These are phyloP conservation scores for Agonopterix subpropinquella DNA, from an alignment of 2,888 invertebrate species.

Conservation along the genomic window DNA sequence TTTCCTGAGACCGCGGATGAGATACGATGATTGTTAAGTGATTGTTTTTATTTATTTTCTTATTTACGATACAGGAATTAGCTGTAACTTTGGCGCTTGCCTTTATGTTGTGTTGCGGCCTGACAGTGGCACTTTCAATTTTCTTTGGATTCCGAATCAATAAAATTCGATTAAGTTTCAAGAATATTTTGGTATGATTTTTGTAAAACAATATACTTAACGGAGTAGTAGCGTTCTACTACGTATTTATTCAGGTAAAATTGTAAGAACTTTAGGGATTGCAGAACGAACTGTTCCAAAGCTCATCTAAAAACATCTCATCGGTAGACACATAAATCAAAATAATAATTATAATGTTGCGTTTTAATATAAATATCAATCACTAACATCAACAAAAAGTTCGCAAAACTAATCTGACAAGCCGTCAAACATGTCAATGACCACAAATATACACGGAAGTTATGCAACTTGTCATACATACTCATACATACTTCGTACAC, in stretches of 20 bases:
- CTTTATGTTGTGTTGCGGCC: not conserved
- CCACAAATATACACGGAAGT: slow-evolving; percentile 29
- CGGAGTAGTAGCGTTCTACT: no score
- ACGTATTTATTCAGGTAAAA: no score
- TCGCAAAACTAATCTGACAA: slow-evolving; percentile 26
- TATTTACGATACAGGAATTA: slow-evolving; percentile 19
- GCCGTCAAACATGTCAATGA: slow-evolving; percentile 23
- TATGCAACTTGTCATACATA: slow-evolving; percentile 15
- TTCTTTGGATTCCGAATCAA: not conserved
- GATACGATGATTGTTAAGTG: slow-evolving; percentile 23
- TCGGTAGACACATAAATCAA: no score
- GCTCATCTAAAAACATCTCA: no score
- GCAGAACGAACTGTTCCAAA: no score
- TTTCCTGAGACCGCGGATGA: slow-evolving; percentile 21
- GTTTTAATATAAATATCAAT: no score
- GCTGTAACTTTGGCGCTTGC: not conserved
- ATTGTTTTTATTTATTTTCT: slow-evolving; percentile 15
- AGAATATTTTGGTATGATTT: no score
- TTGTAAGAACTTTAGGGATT: no score
- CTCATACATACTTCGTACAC: not conserved
- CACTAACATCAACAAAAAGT: slow-evolving; percentile 6
- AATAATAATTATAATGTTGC: no score
- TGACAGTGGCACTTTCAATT: slow-evolving; percentile 1
- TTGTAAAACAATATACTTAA: no score
- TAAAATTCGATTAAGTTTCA: no score